Conservation (phyloP, 1,140 invertebrate species). For the Cydia splendana region DNA sequence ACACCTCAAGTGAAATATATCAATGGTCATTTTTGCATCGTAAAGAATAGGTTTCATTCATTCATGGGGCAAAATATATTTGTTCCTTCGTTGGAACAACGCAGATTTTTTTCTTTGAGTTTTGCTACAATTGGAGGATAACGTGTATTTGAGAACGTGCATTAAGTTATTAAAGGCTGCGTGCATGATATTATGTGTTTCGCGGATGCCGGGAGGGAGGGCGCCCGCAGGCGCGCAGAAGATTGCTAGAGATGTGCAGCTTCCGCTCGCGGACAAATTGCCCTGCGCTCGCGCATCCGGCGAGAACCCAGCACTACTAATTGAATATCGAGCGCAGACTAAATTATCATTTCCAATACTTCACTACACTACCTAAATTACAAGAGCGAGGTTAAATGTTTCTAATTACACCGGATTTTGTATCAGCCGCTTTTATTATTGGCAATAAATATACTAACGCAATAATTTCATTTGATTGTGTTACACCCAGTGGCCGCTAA, state of each 20-base stretch:
- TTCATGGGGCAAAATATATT: not conserved
- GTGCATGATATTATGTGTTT: conserved; percentile 30
- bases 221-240: conserved; percentile 42
- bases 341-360: conserved; percentile 37
- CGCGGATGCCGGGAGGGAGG: conserved; percentile 30
- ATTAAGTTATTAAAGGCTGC: conserved; percentile 38
- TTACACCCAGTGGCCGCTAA: conserved; percentile 57
- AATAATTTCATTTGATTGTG: conserved; percentile 28
- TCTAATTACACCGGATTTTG: not conserved
- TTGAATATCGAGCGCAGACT: conserved; percentile 45
- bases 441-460: conserved; percentile 2
- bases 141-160: conserved; percentile 16
- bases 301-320: conserved; percentile 38
- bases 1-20: conserved; percentile 59
- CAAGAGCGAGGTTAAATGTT: not conserved
- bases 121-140: not conserved
- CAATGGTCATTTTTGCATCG: conserved; percentile 50
- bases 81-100: not conserved
- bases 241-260: conserved; percentile 51
- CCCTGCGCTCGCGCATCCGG: conserved; percentile 45
- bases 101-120: not conserved
- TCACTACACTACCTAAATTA: not conserved
- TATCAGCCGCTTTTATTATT: not conserved
- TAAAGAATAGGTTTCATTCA: conserved; percentile 43
- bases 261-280: conserved; percentile 58